Evolutionary conservation across 2,797 vertebrate species (phyloP).

Genomic region (Sebastes iracundus): DNA sequence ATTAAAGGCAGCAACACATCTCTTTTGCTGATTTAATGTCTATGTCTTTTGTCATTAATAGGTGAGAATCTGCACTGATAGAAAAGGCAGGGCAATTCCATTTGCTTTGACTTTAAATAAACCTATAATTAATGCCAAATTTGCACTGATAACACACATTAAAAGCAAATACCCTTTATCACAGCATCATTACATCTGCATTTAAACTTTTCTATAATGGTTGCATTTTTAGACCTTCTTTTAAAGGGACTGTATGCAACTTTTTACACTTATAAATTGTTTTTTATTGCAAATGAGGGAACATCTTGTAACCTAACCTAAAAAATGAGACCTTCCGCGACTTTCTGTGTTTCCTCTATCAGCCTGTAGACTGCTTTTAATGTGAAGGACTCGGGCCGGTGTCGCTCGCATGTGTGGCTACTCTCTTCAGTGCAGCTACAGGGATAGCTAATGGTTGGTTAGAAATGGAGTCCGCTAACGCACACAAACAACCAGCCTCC

Average conservation of each 20-base stretch:
- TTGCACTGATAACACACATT: not conserved
- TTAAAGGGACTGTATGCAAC: not conserved
- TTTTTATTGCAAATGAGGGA: no score
- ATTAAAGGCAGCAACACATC: conserved; percentile 5
- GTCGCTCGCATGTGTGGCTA: no score
- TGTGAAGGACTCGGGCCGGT: no score
- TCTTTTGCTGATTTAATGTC: not conserved
- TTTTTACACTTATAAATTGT: no score
- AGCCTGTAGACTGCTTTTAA: no score
- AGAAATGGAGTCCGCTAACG: no score
- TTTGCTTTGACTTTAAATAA: conserved; percentile 14
- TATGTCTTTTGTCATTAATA: not conserved
- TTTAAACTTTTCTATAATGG: not conserved
- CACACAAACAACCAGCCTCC: no score
- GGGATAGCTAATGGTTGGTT: no score
- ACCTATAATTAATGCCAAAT: not conserved
- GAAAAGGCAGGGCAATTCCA: not conserved
- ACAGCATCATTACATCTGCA: not conserved
- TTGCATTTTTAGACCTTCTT: not conserved
- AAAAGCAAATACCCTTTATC: not conserved
- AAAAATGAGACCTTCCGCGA: no score
- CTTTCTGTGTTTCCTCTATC: no score
- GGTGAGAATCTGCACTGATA: not conserved
- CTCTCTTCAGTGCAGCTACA: no score
- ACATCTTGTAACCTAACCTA: no score